Evolutionary conservation across 2,888 invertebrate species (phyloP).

Genomic region (Amaurobius ferox): DNA sequence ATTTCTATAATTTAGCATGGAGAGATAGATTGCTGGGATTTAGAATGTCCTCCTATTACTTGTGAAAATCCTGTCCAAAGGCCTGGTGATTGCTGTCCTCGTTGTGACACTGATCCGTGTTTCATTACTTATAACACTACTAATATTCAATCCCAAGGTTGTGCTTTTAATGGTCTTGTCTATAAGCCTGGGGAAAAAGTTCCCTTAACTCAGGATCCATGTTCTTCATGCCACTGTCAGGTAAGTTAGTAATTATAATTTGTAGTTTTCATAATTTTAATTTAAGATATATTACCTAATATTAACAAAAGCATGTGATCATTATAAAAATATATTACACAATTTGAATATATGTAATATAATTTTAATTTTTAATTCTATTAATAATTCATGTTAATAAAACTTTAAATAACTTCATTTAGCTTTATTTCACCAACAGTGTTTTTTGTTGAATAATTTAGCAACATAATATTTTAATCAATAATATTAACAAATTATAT

Average conservation of each 20-base stretch:
- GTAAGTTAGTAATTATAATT: slow-evolving; percentile 80
- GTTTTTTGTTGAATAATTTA: too few relatives aligned
- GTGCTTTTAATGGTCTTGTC: slow-evolving; percentile 82
- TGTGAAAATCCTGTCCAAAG: slow-evolving; percentile 83
- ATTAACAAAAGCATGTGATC: too few relatives aligned
- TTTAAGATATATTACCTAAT: too few relatives aligned
- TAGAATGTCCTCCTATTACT: slow-evolving; percentile 86
- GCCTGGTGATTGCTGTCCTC: slow-evolving; percentile 85
- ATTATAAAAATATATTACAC: too few relatives aligned
- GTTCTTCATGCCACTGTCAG: slow-evolving; percentile 86
- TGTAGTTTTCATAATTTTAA: too few relatives aligned
- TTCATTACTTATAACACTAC: slow-evolving; percentile 71
- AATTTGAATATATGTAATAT: too few relatives aligned
- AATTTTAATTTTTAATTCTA: too few relatives aligned
- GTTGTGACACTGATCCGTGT: slow-evolving; percentile 83
- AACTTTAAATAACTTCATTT: too few relatives aligned
- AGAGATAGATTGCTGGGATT: slow-evolving; percentile 92
- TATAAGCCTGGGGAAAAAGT: slow-evolving; percentile 82
- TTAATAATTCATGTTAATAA: neutral
- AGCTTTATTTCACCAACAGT: too few relatives aligned
- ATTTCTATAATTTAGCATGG: slow-evolving; percentile 87
- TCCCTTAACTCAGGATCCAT: slow-evolving; percentile 82
- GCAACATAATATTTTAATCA: too few relatives aligned
- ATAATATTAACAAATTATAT: too few relatives aligned
- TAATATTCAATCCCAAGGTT: slow-evolving; percentile 79